phyloP scores from a whole-genome alignment of 2,888 invertebrate genomes.

The Chymomyza fuscimana region DNA sequence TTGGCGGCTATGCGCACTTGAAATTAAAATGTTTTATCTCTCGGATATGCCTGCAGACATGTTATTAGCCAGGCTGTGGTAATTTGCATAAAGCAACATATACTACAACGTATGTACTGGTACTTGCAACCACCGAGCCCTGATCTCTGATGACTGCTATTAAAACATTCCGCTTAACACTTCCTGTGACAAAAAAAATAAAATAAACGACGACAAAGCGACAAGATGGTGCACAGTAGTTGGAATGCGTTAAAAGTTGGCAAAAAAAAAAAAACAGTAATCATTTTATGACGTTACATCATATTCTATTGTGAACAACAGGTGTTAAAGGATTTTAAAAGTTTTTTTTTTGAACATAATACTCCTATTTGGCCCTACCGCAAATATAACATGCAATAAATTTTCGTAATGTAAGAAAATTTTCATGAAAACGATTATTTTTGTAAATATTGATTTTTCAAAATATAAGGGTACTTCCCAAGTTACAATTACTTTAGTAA shows the following conservation, averaged over 20 bases:
- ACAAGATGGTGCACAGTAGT: background rate
- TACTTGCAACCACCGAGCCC: background rate
- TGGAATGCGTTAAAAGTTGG: background rate
- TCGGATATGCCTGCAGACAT: slow-evolving; percentile 40
- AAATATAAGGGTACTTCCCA: too few species aligned
- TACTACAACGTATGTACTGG: background rate
- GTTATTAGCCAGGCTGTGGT: slow-evolving; percentile 67
- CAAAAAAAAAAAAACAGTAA: background rate
- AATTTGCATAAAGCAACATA: slow-evolving; percentile 61
- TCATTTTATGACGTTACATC: too few species aligned
- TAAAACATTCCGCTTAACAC: slow-evolving; percentile 75
- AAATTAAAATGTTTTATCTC: slow-evolving; percentile 68
- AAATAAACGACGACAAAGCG: slow-evolving; percentile 4
- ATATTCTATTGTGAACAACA: background rate
- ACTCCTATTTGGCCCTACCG: too few species aligned
- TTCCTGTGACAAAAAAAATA: slow-evolving; percentile 65
- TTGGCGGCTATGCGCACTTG: slow-evolving; percentile 46
- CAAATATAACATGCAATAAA: too few species aligned
- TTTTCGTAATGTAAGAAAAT: too few species aligned
- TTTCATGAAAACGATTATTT: too few species aligned
- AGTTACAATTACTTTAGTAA: too few species aligned
- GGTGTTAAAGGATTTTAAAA: slow-evolving; percentile 2
- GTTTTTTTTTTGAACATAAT: background rate
- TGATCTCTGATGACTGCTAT: slow-evolving; percentile 42
- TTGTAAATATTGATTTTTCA: too few species aligned